Evolutionary conservation across 2,888 invertebrate species (phyloP).

Genomic region (Allacma fusca): DNA sequence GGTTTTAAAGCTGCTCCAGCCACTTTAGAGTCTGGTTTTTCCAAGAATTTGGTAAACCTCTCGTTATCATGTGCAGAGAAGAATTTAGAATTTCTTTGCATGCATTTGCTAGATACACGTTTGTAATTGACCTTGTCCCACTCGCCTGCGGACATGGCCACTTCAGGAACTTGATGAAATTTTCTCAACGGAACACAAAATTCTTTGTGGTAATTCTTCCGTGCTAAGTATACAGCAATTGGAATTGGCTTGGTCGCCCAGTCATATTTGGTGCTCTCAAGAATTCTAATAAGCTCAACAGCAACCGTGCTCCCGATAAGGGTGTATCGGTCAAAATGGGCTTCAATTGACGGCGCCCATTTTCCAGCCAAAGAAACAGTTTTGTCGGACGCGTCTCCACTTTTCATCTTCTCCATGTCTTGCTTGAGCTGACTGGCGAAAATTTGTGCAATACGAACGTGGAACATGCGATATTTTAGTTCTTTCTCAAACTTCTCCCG

Average conservation of each 20-base stretch:
- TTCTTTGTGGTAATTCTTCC: constrained; percentile 48
- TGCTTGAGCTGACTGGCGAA: constrained; percentile 47
- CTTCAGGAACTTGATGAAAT: constrained; percentile 45
- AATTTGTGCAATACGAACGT: constrained; percentile 48
- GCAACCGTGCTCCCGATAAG: constrained; percentile 50
- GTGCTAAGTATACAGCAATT: constrained; percentile 45
- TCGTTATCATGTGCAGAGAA: constrained; percentile 50
- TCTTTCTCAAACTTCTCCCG: constrained; percentile 45
- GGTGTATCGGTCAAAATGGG: constrained; percentile 51
- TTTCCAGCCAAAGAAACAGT: constrained; percentile 49
- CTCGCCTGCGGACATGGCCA: constrained; percentile 44
- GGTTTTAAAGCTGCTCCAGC: constrained; percentile 55
- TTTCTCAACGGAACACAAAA: constrained; percentile 48
- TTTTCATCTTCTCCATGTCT: constrained; percentile 37
- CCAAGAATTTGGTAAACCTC: constrained; percentile 43
- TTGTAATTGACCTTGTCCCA: constrained; percentile 52
- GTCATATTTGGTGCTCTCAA: constrained; percentile 22
- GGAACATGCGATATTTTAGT: constrained; percentile 49
- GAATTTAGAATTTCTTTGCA: constrained; percentile 42
- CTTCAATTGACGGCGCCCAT: constrained; percentile 55
- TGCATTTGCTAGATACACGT: constrained; percentile 51
- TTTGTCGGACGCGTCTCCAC: constrained; percentile 8
- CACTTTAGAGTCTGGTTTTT: constrained; percentile 45
- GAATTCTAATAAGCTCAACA: constrained; percentile 39
- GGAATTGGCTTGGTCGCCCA: constrained; percentile 40